Percentiles rank a stretch among this genome's conserved stretches.
Evolutionary conservation across 2,113 vertebrate species (phyloP).

Genomic region (Chlorodrepanis virens): DNA sequence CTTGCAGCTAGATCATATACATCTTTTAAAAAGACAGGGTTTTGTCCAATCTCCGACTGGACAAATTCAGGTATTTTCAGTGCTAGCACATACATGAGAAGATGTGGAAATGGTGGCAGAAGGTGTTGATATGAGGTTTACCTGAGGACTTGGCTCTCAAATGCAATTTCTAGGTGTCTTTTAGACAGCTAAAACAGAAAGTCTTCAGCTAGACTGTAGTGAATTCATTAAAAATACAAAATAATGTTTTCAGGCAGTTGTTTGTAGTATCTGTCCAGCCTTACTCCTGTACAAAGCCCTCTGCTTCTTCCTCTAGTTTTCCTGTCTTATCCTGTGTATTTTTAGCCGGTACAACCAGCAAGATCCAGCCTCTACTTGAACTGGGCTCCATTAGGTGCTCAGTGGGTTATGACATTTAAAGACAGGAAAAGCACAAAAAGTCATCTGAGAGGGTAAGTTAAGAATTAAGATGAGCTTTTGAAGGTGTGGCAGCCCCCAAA

Average conservation of each 20-base stretch:
- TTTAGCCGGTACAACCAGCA: not conserved
- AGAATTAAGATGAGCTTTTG: conserved; percentile 1
- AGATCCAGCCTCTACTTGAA: not conserved
- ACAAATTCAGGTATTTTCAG: not conserved
- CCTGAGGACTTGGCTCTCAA: not conserved
- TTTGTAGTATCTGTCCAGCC: not conserved
- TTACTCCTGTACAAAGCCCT: not conserved
- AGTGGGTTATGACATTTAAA: not conserved
- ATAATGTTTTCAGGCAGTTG: not conserved
- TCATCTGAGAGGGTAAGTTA: not conserved
- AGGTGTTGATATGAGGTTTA: not conserved
- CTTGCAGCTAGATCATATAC: not conserved
- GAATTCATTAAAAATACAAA: not conserved
- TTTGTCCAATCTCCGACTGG: not conserved
- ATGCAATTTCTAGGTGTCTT: not conserved
- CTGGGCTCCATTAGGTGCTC: not conserved
- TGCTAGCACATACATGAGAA: not conserved
- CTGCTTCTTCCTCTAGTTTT: not conserved
- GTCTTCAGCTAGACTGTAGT: not conserved
- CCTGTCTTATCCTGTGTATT: not conserved
- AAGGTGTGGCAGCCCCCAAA: not conserved
- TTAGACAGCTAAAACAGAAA: not conserved
- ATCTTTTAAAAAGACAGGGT: not conserved
- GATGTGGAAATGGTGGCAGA: not conserved
- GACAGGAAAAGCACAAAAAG: not conserved